Percentiles rank a stretch among this genome's conserved stretches.
phyloP scores from a whole-genome alignment of 1,140 invertebrate genomes.

The Halictus rubicundus region DNA sequence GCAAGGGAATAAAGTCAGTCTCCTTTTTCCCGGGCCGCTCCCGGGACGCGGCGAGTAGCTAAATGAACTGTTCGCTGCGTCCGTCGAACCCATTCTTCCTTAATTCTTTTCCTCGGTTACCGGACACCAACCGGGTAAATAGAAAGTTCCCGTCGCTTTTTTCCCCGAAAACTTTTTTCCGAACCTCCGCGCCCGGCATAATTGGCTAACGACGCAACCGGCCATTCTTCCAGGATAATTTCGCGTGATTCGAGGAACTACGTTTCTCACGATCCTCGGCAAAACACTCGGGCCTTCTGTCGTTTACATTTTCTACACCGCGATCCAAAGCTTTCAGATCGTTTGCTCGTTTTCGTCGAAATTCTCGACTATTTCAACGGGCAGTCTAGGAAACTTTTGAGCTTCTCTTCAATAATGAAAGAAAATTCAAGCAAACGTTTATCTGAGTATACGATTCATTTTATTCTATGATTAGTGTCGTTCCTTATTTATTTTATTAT shows the following conservation, averaged over 20 bases:
- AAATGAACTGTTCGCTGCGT: conserved; percentile 40
- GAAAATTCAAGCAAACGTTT: too few species aligned
- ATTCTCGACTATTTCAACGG: too few species aligned
- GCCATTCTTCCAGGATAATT: not conserved
- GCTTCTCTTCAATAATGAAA: too few species aligned
- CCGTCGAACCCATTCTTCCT: not conserved
- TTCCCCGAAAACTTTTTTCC: not conserved
- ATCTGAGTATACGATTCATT: too few species aligned
- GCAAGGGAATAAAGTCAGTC: conserved; percentile 31
- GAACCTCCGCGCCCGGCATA: not conserved
- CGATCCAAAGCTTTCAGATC: too few species aligned
- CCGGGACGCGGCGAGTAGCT: conserved; percentile 11
- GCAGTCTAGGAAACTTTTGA: too few species aligned
- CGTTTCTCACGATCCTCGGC: not conserved
- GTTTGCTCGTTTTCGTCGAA: too few species aligned
- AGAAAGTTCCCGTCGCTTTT: not conserved
- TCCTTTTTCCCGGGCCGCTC: not conserved
- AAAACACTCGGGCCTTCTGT: not conserved
- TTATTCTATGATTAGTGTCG: too few species aligned
- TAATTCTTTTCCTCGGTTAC: conserved; percentile 37
- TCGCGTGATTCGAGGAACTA: too few species aligned
- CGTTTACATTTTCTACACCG: too few species aligned
- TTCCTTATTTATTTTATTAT: too few species aligned
- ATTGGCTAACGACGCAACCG: not conserved
- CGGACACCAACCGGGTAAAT: conserved; percentile 23